These are phyloP conservation scores for Metopia argyrocephala DNA, from an alignment of 2,888 invertebrate genomes.

Conservation along the genomic window DNA sequence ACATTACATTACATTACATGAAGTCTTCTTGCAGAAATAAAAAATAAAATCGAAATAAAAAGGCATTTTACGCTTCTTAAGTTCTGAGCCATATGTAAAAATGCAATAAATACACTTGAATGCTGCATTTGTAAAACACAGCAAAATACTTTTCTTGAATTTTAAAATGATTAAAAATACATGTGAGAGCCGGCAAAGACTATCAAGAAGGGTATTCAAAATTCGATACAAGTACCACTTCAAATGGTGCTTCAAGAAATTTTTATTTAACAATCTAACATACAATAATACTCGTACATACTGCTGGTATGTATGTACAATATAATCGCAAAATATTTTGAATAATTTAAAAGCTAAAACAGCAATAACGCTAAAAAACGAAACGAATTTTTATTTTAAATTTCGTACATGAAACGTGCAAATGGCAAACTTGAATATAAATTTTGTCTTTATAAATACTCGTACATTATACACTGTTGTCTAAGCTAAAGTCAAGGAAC, in stretches of 20 bases:
- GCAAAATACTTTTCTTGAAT: no score
- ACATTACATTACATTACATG: no score
- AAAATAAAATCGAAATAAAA: conserved; percentile 6
- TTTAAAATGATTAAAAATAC: no score
- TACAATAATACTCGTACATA: neutral
- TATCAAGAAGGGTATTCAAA: neutral
- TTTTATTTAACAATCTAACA: no score
- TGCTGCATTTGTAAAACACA: neutral
- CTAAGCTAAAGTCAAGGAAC: no score
- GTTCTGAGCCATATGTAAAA: conserved; percentile 6
- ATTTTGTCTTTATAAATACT: conserved; percentile 45
- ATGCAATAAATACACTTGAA: neutral
- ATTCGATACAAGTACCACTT: neutral
- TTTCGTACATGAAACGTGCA: conserved; percentile 57
- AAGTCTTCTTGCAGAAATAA: conserved; percentile 40
- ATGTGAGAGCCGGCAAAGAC: no score
- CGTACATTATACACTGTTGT: no score
- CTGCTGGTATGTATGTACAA: neutral
- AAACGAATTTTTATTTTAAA: conserved; percentile 51
- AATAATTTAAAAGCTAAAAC: conserved; percentile 62
- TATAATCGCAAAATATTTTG: conserved; percentile 60
- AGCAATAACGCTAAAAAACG: conserved; percentile 62
- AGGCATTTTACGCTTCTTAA: conserved; percentile 43
- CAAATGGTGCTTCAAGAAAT: no score
- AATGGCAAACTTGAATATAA: conserved; percentile 56